phyloP scores from a whole-genome alignment of 2,797 vertebrate species.

The Schizopygopsis pylzovi region DNA sequence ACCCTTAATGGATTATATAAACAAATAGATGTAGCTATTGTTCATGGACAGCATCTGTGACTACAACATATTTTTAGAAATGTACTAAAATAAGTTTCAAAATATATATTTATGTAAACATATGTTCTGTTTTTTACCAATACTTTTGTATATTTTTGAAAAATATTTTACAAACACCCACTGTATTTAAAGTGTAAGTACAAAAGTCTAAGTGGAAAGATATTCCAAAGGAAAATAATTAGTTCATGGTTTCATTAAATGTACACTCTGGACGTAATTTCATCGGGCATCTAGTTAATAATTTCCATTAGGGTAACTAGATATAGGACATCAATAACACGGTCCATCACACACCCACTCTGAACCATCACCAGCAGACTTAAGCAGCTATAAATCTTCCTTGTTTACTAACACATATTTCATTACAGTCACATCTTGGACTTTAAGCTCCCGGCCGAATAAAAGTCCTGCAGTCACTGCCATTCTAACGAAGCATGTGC shows the following conservation, averaged over 20 bases:
- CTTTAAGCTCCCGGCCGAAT: neutral
- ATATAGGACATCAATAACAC: conserved; percentile 26
- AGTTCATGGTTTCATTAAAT: neutral
- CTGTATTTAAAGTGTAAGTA: neutral
- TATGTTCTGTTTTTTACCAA: neutral
- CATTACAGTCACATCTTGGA: conserved; percentile 15
- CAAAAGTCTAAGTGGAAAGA: neutral
- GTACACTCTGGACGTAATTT: neutral
- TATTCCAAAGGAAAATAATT: neutral
- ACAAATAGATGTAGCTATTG: too few species aligned
- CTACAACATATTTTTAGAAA: too few species aligned
- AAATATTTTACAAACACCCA: too few species aligned
- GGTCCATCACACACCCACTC: conserved; percentile 32
- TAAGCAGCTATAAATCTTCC: conserved; percentile 11
- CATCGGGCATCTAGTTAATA: conserved; percentile 18
- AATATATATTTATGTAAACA: too few species aligned
- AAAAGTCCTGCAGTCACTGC: neutral
- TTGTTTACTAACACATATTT: conserved; percentile 20
- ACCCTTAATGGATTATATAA: too few species aligned
- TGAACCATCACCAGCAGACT: conserved; percentile 7
- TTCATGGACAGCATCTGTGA: too few species aligned
- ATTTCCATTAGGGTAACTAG: conserved; percentile 39
- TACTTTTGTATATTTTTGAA: too few species aligned
- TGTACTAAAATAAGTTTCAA: too few species aligned
- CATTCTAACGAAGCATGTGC: neutral